Percentiles rank a stretch among this genome's conserved stretches.
phyloP scores from a whole-genome alignment of 2,888 invertebrate species.

The Oligia fasciuncula region DNA sequence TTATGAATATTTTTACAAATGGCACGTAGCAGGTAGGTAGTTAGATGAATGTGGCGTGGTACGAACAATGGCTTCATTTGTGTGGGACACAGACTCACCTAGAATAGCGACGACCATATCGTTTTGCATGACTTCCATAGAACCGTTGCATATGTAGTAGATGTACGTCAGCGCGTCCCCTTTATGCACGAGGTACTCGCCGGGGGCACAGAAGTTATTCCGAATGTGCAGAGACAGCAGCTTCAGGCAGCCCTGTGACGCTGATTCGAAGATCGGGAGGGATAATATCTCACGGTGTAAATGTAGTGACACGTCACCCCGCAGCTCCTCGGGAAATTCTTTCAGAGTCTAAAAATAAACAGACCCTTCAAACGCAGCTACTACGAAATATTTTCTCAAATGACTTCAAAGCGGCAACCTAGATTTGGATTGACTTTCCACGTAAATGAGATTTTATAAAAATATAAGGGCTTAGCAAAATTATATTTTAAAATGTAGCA shows the following conservation, averaged over 20 bases:
- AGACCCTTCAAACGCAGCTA: slow-evolving; percentile 41
- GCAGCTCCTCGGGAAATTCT: slow-evolving; percentile 98
- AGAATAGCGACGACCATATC: slow-evolving; percentile 99
- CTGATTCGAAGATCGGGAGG: slow-evolving; percentile 97
- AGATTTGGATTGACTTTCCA: slow-evolving; percentile 37
- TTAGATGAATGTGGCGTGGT: slow-evolving; percentile 4
- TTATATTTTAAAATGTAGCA: slow-evolving; percentile 66
- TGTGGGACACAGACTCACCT: slow-evolving; percentile 93
- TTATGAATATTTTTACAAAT: slow-evolving; percentile 45
- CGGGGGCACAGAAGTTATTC: slow-evolving; percentile 98
- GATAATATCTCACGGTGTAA: slow-evolving; percentile 98
- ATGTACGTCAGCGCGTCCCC: slow-evolving; percentile 98
- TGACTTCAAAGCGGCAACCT: slow-evolving; percentile 46
- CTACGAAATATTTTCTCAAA: slow-evolving; percentile 44
- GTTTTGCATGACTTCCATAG: slow-evolving; percentile 99
- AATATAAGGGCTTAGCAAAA: slow-evolving; percentile 60
- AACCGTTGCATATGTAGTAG: slow-evolving; percentile 98
- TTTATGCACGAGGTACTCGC: slow-evolving; percentile 97
- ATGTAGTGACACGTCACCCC: slow-evolving; percentile 99
- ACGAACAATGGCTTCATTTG: slow-evolving; percentile 42
- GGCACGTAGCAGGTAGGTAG: slow-evolving; percentile 3
- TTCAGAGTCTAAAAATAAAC: slow-evolving; percentile 93
- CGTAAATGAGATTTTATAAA: slow-evolving; percentile 34
- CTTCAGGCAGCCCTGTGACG: slow-evolving; percentile 98
- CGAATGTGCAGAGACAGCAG: slow-evolving; percentile 97